These are phyloP conservation scores for Motacilla alba DNA, from an alignment of 2,113 vertebrate species.

Conservation along the genomic window DNA sequence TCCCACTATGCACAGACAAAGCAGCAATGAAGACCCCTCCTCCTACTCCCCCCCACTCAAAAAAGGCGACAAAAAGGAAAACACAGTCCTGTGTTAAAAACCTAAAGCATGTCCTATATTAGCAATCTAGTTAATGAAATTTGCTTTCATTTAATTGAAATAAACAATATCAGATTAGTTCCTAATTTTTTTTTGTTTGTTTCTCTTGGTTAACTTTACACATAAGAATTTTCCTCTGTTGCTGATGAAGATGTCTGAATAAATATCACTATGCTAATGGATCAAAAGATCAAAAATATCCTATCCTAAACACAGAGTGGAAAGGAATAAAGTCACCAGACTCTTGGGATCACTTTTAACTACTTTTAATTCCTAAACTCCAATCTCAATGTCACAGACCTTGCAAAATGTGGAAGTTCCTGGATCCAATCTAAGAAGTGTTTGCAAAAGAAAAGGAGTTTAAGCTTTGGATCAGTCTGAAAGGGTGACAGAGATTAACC, in stretches of 20 bases:
- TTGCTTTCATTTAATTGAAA: background rate
- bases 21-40: background rate
- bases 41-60: background rate
- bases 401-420: background rate
- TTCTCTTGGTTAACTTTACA: background rate
- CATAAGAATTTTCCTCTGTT: background rate
- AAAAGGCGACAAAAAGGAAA: background rate
- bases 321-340: background rate
- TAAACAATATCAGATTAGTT: background rate
- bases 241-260: background rate
- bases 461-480: background rate
- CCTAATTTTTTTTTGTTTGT: background rate
- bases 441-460: background rate
- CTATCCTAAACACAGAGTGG: background rate
- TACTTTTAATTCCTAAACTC: background rate
- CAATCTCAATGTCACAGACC: background rate
- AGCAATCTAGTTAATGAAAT: background rate
- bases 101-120: background rate
- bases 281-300: background rate
- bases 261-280: background rate
- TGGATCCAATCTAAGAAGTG: background rate
- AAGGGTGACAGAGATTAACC: background rate
- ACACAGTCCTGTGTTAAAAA: background rate
- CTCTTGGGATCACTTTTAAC: background rate
- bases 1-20: background rate